These are phyloP conservation scores for Nipponia nippon DNA, from an alignment of 2,113 vertebrate species.

Conservation along the genomic window DNA sequence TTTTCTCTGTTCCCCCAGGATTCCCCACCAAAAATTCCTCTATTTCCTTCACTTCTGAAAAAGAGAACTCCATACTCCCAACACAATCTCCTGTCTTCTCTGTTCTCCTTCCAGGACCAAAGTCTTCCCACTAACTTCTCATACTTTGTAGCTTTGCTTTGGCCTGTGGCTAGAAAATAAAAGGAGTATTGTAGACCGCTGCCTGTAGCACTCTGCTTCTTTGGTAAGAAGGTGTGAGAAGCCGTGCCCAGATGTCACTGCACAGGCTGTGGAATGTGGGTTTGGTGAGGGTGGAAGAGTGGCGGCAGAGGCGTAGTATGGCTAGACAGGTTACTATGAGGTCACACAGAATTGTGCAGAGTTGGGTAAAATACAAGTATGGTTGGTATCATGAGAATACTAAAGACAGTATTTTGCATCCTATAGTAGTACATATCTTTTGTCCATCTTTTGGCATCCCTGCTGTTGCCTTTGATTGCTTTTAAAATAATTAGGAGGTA, in stretches of 20 bases:
- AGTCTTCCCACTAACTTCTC: background rate
- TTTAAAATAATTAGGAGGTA: background rate
- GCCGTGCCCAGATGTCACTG: background rate
- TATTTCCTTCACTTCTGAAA: background rate
- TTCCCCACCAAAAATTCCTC: background rate
- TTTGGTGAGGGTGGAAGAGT: background rate
- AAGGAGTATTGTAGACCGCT: background rate
- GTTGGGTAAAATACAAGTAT: background rate
- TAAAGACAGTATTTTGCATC: background rate
- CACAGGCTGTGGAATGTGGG: background rate
- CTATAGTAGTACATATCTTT: background rate
- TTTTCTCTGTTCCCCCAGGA: background rate
- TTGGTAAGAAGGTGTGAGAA: background rate
- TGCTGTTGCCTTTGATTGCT: background rate
- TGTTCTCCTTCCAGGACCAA: background rate
- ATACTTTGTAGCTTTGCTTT: background rate
- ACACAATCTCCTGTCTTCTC: background rate
- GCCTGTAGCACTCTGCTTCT: background rate
- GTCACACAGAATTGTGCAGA: background rate
- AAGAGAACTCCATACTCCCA: background rate
- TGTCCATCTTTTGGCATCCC: background rate
- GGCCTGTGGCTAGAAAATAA: background rate
- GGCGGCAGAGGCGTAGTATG: background rate
- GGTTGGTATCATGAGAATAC: background rate
- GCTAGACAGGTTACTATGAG: background rate